Conservation (phyloP, 1,140 invertebrate species). For the Pseudomyrmex concolor region DNA sequence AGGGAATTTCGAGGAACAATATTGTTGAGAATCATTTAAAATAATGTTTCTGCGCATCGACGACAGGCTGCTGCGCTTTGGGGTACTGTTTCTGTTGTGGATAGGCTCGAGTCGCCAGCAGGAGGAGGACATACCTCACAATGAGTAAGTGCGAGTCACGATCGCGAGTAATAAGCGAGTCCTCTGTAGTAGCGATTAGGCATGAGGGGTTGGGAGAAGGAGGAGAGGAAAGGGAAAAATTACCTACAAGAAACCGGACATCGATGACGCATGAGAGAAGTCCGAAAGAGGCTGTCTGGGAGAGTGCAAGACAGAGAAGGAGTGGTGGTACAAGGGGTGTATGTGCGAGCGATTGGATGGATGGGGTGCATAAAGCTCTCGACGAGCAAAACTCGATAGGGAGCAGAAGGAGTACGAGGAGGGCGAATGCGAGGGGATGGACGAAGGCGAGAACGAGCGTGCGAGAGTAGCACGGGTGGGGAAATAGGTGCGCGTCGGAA, state of each 20-base stretch:
- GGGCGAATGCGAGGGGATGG: not conserved
- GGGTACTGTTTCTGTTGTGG: constrained; percentile 78
- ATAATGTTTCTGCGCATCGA: constrained; percentile 69
- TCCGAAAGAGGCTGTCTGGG: not conserved
- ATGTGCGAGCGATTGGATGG: constrained; percentile 50
- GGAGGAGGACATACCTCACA: constrained; percentile 93
- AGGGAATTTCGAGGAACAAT: constrained; percentile 35
- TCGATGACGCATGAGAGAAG: constrained; percentile 16
- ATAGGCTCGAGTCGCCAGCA: constrained; percentile 86
- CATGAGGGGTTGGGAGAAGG: too few relatives aligned
- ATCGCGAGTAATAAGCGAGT: not conserved
- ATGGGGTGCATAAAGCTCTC: constrained; percentile 51
- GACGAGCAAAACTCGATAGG: constrained; percentile 53
- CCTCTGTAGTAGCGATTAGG: not conserved
- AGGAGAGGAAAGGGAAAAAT: too few relatives aligned
- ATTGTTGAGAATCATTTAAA: constrained; percentile 38
- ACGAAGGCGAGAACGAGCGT: constrained; percentile 15
- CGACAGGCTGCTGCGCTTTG: constrained; percentile 73
- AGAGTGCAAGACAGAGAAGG: not conserved
- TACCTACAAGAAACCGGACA: constrained; percentile 2
- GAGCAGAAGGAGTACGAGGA: constrained; percentile 6
- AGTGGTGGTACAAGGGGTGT: constrained; percentile 11
- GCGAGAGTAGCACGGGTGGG: not conserved
- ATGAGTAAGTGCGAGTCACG: constrained; percentile 88
- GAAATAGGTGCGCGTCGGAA: constrained; percentile 12